A percentile compares a stretch with the other conserved stretches of the same genome.
Conservation (phyloP, 2,797 vertebrate species). For the Pipistrellus nathusii region DNA sequence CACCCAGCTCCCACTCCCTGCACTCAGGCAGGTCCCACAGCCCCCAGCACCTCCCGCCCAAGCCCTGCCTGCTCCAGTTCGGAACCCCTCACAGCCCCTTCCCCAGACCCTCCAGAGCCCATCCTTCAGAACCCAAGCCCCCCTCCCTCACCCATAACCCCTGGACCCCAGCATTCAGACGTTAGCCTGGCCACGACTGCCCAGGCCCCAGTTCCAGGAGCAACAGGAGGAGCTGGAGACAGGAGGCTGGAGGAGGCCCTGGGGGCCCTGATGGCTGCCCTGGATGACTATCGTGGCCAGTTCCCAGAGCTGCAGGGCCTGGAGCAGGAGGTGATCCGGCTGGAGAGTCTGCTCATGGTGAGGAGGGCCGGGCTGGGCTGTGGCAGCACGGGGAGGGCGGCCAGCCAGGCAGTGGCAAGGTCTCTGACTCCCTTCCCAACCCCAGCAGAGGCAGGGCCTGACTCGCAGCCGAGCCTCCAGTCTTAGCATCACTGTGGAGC, state of each 20-base stretch:
- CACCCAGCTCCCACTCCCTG: background rate
- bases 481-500: conserved; percentile 95
- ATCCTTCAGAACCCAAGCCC: conserved; percentile 44
- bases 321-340: conserved; percentile 93
- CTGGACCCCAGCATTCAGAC: conserved; percentile 63
- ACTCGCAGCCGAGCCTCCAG: conserved; percentile 94
- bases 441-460: conserved; percentile 89
- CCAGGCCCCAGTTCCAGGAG: background rate
- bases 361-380: conserved; percentile 74
- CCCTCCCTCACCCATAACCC: background rate
- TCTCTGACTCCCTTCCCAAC: background rate
- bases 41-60: background rate
- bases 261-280: conserved; percentile 90
- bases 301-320: conserved; percentile 95
- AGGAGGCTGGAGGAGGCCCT: conserved; percentile 93
- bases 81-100: conserved; percentile 37
- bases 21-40: conserved; percentile 30
- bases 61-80: conserved; percentile 35
- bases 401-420: no score
- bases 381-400: background rate
- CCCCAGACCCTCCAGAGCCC: background rate
- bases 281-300: conserved; percentile 97
- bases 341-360: conserved; percentile 95
- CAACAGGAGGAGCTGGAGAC: conserved; percentile 80
- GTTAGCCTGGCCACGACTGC: background rate